Evolutionary conservation across 2,797 vertebrate species (phyloP).

Genomic region (Gephyroberyx darwinii): DNA sequence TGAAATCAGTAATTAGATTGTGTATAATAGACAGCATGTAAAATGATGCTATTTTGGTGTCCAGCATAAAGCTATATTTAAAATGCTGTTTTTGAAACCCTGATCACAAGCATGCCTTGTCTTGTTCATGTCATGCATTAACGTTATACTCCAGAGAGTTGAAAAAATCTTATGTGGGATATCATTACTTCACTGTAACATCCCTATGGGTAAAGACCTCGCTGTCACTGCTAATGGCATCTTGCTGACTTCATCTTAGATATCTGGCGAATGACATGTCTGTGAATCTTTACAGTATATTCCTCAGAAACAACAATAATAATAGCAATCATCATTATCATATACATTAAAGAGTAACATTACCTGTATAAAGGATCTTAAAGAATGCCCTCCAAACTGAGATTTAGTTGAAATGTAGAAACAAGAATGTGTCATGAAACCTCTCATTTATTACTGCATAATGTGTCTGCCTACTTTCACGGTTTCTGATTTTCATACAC

Average conservation of each 20-base stretch:
- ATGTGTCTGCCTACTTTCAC: constrained; percentile 67
- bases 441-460: constrained; percentile 63
- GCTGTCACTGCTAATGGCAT: constrained; percentile 33
- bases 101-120: background rate
- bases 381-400: background rate
- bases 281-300: too few species aligned
- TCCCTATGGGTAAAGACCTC: constrained; percentile 24
- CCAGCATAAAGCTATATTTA: background rate
- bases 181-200: constrained; percentile 30
- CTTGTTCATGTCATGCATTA: background rate
- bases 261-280: background rate
- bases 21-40: background rate
- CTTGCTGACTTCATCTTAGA: constrained; percentile 37
- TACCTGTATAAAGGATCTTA: background rate
- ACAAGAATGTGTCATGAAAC: constrained; percentile 34
- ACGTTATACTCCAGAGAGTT: background rate
- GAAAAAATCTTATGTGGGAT: constrained; percentile 28
- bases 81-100: background rate
- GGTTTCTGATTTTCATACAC: constrained; percentile 63
- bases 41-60: background rate
- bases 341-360: too few species aligned
- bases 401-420: constrained; percentile 20
- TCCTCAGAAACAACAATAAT: background rate
- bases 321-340: too few species aligned
- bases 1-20: background rate